Evolutionary conservation across 2,113 vertebrate species (phyloP).

Genomic region (Sinocyclocheilus maitianheensis): DNA sequence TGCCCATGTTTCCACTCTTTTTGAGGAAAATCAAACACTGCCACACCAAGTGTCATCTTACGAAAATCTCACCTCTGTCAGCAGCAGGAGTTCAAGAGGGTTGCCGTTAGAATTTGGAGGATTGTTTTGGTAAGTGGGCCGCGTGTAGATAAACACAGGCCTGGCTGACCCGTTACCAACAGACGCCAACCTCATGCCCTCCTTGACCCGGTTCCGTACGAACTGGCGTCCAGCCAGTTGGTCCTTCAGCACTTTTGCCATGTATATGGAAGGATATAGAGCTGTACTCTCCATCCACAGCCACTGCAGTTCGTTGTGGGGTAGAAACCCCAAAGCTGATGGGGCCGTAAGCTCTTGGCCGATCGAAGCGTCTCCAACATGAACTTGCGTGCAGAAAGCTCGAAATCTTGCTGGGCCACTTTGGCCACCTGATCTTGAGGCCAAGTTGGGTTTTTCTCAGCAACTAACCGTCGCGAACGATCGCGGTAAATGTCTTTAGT

Average conservation of each 20-base stretch:
- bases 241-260: conserved; percentile 66
- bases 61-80: conserved; percentile 72
- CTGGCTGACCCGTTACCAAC: conserved; percentile 69
- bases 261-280: conserved; percentile 80
- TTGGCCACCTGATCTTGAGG: conserved; percentile 66
- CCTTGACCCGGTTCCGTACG: conserved; percentile 73
- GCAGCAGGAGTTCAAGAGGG: conserved; percentile 57
- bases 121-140: conserved; percentile 74
- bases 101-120: not conserved
- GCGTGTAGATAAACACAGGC: conserved; percentile 79
- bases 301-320: conserved; percentile 78
- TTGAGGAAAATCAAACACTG: not conserved
- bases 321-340: conserved; percentile 83
- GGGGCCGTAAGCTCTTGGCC: conserved; percentile 73
- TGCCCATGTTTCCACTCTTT: not conserved
- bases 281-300: conserved; percentile 82
- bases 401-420: conserved; percentile 78
- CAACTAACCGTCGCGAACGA: conserved; percentile 69
- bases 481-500: conserved; percentile 77
- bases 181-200: conserved; percentile 78
- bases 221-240: conserved; percentile 72
- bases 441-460: conserved; percentile 69
- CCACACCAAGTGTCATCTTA: not conserved
- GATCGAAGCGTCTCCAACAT: conserved; percentile 76
- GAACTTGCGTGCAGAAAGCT: conserved; percentile 73